These are phyloP conservation scores for Porites australiensis DNA, from an alignment of 64 coral and sea anemone genomes.

Conservation along the genomic window DNA sequence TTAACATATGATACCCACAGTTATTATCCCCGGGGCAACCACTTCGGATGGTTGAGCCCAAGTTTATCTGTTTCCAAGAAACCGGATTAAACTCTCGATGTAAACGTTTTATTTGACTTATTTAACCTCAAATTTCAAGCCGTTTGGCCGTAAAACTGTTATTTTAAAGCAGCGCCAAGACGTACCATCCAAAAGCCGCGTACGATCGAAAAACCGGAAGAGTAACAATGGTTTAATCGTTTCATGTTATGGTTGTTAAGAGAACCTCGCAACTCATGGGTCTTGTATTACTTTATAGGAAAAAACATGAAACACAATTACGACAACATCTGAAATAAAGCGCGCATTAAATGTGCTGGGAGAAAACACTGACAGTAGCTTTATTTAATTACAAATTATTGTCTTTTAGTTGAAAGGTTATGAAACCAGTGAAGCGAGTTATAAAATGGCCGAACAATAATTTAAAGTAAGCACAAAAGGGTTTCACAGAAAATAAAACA, in stretches of 20 bases:
- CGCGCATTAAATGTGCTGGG: not conserved
- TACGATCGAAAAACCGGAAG: too few relatives aligned
- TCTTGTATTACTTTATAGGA: not conserved
- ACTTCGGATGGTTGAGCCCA: not conserved
- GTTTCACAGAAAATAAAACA: not conserved
- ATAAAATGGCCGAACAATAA: slow-evolving; percentile 7
- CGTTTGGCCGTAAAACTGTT: not conserved
- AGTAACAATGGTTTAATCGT: too few relatives aligned
- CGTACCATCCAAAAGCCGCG: not conserved
- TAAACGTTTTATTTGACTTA: too few relatives aligned
- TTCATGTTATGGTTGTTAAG: too few relatives aligned
- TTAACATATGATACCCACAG: slow-evolving; percentile 8
- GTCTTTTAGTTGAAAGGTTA: not conserved
- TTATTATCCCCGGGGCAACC: not conserved
- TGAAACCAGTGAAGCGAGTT: not conserved
- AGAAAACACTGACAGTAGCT: not conserved
- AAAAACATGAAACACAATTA: not conserved
- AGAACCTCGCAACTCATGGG: too few relatives aligned
- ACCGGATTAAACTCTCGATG: not conserved
- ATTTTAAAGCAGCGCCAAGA: not conserved
- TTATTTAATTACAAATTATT: not conserved
- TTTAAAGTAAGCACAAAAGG: slow-evolving; percentile 16
- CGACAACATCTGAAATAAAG: not conserved
- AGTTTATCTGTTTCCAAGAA: slow-evolving; percentile 28
- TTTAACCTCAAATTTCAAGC: not conserved